Evolutionary conservation across 2,113 vertebrate genomes (phyloP).

Genomic region (Aegotheles bennettii): DNA sequence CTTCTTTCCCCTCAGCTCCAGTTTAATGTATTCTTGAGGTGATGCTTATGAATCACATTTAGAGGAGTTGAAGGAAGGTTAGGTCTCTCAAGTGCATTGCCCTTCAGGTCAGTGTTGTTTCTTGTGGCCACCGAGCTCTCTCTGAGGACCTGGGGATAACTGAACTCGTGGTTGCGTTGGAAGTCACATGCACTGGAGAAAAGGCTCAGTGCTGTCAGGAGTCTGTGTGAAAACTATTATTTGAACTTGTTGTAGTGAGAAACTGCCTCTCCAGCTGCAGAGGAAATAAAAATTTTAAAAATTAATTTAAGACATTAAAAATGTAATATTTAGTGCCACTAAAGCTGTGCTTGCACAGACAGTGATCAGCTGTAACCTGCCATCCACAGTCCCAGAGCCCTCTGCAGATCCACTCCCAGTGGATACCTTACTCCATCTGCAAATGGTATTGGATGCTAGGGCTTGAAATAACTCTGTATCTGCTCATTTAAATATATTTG

Average conservation of each 20-base stretch:
- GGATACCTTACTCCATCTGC: background rate
- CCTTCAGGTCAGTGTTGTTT: background rate
- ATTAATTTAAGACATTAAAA: background rate
- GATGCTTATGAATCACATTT: background rate
- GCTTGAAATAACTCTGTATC: background rate
- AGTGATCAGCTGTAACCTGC: background rate
- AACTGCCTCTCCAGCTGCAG: background rate
- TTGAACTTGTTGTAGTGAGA: background rate
- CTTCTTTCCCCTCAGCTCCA: background rate
- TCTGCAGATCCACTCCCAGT: background rate
- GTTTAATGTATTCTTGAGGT: background rate
- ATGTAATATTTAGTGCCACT: background rate
- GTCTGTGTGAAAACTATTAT: background rate
- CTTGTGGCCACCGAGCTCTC: background rate
- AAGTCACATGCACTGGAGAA: background rate
- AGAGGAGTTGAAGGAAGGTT: background rate
- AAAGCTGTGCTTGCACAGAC: background rate
- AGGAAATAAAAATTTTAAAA: background rate
- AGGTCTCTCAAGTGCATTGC: background rate
- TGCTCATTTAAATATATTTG: background rate
- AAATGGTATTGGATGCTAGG: background rate
- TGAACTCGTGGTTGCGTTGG: background rate
- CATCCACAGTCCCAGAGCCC: rapidly evolving
- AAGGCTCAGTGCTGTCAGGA: rapidly evolving
- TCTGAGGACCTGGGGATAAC: background rate